Conservation (phyloP, 2,888 invertebrate species). For the Apoderus coryli region DNA sequence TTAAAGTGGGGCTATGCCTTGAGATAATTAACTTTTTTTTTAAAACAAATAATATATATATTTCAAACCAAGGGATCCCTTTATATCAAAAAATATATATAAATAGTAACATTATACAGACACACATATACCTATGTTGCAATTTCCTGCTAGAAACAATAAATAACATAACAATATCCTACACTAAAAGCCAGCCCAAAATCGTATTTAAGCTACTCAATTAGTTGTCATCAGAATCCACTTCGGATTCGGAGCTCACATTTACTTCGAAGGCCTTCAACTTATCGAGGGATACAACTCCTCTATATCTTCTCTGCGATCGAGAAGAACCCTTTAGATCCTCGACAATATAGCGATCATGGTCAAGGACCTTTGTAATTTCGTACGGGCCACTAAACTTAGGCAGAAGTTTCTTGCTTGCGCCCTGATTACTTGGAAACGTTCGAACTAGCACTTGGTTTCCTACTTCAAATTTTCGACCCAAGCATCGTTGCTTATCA, state of each 20-base stretch:
- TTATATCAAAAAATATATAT: no score
- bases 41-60: no score
- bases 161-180: no score
- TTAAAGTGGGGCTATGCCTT: no score
- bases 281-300: constrained; percentile 6
- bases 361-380: constrained; percentile 8
- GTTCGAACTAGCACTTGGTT: constrained; percentile 9
- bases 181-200: no score
- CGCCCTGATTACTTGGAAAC: constrained; percentile 6
- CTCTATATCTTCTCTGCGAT: constrained; percentile 4
- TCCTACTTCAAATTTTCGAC: constrained; percentile 1
- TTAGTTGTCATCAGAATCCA: constrained; percentile 2
- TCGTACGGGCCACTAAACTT: constrained; percentile 10
- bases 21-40: no score
- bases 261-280: not conserved
- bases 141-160: no score
- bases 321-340: constrained; percentile 4
- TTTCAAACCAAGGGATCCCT: no score
- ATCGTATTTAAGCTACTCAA: no score
- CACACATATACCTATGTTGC: no score
- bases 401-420: constrained; percentile 9
- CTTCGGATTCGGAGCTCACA: constrained; percentile 1
- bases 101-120: no score
- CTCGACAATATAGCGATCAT: constrained; percentile 5
- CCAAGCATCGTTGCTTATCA: constrained; percentile 5